These are phyloP conservation scores for Hystrix brachyura DNA, from an alignment of 2,113 vertebrate genomes.

Conservation along the genomic window DNA sequence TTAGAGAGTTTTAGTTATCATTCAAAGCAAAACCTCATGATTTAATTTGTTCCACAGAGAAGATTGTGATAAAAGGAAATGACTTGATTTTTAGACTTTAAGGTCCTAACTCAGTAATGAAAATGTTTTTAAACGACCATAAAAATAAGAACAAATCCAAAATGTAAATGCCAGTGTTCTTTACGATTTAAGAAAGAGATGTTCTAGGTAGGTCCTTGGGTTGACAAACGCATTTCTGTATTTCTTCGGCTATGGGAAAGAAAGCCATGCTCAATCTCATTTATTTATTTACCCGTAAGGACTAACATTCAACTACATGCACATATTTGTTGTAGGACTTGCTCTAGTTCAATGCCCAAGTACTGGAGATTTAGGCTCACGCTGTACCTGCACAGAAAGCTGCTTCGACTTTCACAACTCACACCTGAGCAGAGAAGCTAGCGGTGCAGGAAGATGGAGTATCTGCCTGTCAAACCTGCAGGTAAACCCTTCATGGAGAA, in stretches of 20 bases:
- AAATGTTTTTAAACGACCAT: slow-evolving; percentile 72
- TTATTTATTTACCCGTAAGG: not conserved
- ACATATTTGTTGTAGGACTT: not conserved
- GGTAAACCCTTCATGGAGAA: not conserved
- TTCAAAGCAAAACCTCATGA: slow-evolving; percentile 9
- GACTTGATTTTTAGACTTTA: slow-evolving; percentile 80
- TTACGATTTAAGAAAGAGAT: slow-evolving; percentile 21
- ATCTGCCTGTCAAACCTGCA: not conserved
- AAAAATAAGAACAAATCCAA: slow-evolving; percentile 71
- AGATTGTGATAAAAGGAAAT: slow-evolving; percentile 58
- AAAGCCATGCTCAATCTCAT: not conserved
- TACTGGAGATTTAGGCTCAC: not conserved
- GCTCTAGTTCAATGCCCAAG: slow-evolving; percentile 29
- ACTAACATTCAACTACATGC: not conserved
- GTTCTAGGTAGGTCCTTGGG: not conserved
- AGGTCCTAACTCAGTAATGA: slow-evolving; percentile 25
- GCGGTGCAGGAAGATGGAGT: not conserved
- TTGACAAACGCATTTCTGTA: not conserved
- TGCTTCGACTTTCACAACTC: not conserved
- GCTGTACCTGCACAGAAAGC: not conserved
- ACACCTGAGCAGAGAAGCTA: not conserved
- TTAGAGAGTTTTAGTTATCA: not conserved
- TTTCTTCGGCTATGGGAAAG: not conserved
- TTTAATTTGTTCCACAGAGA: not conserved
- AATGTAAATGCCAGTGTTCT: slow-evolving; percentile 14